phyloP scores from a whole-genome alignment of 2,888 invertebrate genomes.

The Andrena flavipes region DNA sequence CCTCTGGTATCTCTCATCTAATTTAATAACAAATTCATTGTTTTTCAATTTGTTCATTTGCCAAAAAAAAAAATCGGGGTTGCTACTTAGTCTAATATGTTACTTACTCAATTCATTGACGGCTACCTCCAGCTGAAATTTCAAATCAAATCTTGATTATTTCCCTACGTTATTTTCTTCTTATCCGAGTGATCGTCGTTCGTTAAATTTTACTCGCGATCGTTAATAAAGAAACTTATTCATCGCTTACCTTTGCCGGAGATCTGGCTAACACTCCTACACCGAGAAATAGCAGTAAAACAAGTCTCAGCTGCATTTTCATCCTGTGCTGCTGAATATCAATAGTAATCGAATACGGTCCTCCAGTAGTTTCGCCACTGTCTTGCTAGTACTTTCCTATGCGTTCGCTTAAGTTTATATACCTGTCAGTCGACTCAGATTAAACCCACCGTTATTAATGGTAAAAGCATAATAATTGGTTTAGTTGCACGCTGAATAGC shows the following conservation, averaged over 20 bases:
- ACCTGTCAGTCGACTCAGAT: neutral
- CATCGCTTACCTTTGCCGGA: neutral
- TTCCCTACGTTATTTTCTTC: no score
- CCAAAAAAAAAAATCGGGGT: no score
- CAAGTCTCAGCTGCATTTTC: neutral
- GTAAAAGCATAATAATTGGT: constrained; percentile 2
- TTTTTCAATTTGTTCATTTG: no score
- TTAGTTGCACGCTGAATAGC: neutral
- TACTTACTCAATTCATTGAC: no score
- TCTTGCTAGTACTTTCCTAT: neutral
- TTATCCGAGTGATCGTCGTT: no score
- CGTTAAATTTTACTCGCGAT: no score
- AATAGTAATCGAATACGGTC: no score
- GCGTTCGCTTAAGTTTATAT: constrained; percentile 2
- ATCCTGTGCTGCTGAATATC: neutral
- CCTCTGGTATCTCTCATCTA: no score
- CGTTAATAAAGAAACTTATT: neutral
- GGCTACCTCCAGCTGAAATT: no score
- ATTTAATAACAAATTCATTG: no score
- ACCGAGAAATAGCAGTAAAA: neutral
- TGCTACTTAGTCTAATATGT: no score
- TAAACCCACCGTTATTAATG: neutral
- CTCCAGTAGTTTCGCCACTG: neutral
- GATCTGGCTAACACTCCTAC: neutral
- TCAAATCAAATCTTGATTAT: no score